Conservation (phyloP, 2,113 vertebrate genomes). For the Piaya cayana region DNA sequence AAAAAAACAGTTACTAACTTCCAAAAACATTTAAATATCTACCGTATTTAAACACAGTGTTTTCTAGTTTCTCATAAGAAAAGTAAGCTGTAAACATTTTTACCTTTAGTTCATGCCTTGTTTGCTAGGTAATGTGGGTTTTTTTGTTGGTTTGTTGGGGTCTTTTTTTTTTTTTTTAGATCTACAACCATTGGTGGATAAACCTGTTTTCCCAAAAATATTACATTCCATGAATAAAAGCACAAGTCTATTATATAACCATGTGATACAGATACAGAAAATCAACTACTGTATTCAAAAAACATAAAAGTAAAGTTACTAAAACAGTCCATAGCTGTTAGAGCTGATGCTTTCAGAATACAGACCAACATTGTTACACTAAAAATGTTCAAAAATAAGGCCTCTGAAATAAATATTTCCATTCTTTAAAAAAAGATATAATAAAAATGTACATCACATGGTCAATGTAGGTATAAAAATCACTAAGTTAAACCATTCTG, state of each 20-base stretch:
- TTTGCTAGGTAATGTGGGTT: conserved; percentile 69
- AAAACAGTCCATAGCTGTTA: conserved; percentile 79
- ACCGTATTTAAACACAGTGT: conserved; percentile 87
- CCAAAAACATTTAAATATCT: conserved; percentile 88
- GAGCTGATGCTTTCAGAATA: conserved; percentile 75
- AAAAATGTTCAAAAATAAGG: conserved; percentile 91
- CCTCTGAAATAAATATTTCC: conserved; percentile 93
- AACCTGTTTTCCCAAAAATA: conserved; percentile 82
- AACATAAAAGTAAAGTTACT: conserved; percentile 77
- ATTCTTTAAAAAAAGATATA: conserved; percentile 86
- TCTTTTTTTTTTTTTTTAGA: conserved; percentile 36
- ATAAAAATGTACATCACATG: conserved; percentile 88
- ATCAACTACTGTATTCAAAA: conserved; percentile 75
- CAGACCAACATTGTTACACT: conserved; percentile 80
- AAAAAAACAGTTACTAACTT: conserved; percentile 85
- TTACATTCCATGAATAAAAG: conserved; percentile 84
- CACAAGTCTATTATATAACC: conserved; percentile 79
- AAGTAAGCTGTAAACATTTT: conserved; percentile 91
- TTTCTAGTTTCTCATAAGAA: conserved; percentile 84
- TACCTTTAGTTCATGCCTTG: conserved; percentile 81
- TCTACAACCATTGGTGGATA: conserved; percentile 75
- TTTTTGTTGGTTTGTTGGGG: conserved; percentile 1
- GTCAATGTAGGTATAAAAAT: conserved; percentile 88
- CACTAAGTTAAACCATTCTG: conserved; percentile 89
- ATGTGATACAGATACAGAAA: conserved; percentile 81